phyloP scores from a whole-genome alignment of 2,797 vertebrate species.

The Peromyscus eremicus region DNA sequence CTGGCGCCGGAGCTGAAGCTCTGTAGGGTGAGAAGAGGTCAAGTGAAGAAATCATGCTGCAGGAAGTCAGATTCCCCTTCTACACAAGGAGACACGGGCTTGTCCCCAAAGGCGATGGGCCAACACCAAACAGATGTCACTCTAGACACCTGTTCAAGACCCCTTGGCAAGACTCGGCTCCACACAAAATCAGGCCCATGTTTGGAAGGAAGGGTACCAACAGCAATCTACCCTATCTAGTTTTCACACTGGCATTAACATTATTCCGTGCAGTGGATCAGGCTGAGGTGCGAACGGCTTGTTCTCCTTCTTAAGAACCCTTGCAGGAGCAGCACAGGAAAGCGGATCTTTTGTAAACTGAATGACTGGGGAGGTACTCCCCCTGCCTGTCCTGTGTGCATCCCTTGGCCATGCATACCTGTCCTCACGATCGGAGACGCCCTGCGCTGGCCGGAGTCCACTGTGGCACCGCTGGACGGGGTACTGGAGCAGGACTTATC shows the following conservation, averaged over 20 bases:
- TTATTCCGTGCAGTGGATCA: too few relatives aligned
- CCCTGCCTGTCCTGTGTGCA: not conserved
- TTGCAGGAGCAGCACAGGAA: fast-evolving
- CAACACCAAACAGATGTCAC: not conserved
- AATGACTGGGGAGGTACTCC: not conserved
- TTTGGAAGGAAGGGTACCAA: not conserved
- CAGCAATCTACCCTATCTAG: not conserved
- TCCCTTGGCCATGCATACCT: slow-evolving; percentile 85
- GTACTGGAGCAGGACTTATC: slow-evolving; percentile 95
- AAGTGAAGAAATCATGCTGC: not conserved
- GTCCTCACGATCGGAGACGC: slow-evolving; percentile 88
- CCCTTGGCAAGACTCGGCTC: not conserved
- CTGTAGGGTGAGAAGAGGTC: slow-evolving; percentile 81
- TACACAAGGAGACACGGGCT: not conserved
- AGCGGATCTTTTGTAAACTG: not conserved
- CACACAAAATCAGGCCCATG: not conserved
- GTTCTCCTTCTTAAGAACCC: not conserved
- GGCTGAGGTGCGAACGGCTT: too few relatives aligned
- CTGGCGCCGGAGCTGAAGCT: slow-evolving; percentile 93
- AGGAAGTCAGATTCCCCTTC: too few relatives aligned
- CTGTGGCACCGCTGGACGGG: slow-evolving; percentile 94
- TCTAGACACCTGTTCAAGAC: not conserved
- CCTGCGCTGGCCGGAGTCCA: slow-evolving; percentile 93
- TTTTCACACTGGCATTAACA: not conserved
- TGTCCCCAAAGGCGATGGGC: not conserved